Base-by-base conservation (phyloP, 2,888 invertebrate genomes). In the Drosophila suboccidentalis region DNA sequence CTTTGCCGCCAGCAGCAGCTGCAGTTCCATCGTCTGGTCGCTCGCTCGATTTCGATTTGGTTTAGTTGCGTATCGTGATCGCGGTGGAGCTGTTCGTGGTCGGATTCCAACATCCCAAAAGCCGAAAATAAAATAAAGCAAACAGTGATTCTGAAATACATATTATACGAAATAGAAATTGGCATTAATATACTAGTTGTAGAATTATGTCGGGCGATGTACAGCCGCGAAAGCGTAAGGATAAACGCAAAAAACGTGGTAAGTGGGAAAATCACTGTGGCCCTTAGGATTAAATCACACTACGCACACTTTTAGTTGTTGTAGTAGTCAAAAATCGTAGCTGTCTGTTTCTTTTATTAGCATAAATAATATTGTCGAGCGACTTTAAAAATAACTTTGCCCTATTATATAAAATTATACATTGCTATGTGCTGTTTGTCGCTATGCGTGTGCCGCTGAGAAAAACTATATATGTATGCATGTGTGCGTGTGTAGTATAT, bases 141-240 rank as follows among this genome's bases (percentile, higher is more conserved):
- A 60, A 77, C 61, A 63, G 79, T 71, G 62, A 59, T 53, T 29
- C 57, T 53, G 15, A 59, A 61, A 62, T 49, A 10, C 19, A 15
- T 49, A 58, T 67, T 60, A 70, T 34, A 62, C 59, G 43, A 11
- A 47, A 32, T n/a, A 36, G 8, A 71, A 60, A 81, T 80, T 80
- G 66, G 54, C 66, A 58, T 22, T 51, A 61, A 64, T 43, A 29
- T 47, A 22, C 22, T 22, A 57, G 22, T 17, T 34, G 57, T 26
- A 34, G 44, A 29, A 94, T 93, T 93, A 97, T 97, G 97, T 97
- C 97, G 92, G 96, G 96, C 88, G 97, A 97, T 94, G 96, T 96
- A 88, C 97, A 97, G 93, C 96, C 96, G 91, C 95, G 96, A 91
- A 97, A 96, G 93, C 95, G 97, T 87, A 97, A 96, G 93, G 97